Percentiles rank a stretch among this genome's conserved stretches.
Evolutionary conservation across 2,113 vertebrate genomes (phyloP).

Genomic region (Hypomesus transpacificus): DNA sequence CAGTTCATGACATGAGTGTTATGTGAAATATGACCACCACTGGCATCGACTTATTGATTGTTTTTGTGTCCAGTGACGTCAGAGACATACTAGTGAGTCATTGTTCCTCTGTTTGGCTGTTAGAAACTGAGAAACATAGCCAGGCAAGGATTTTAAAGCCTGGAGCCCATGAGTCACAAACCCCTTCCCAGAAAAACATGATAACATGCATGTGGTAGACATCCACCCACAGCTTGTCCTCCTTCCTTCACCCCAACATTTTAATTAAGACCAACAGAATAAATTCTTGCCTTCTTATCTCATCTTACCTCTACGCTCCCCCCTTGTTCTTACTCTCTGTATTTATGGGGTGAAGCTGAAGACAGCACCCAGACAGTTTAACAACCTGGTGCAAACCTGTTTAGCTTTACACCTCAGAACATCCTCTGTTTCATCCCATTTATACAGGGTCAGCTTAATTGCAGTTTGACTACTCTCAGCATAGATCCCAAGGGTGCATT

Average conservation of each 20-base stretch:
- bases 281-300: constrained; percentile 1
- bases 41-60: too few relatives aligned
- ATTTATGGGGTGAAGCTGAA: constrained; percentile 10
- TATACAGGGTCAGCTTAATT: constrained; percentile 2
- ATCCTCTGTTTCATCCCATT: constrained; percentile 22
- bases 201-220: constrained; percentile 59
- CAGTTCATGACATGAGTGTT: not conserved
- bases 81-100: constrained; percentile 56
- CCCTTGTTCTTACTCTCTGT: constrained; percentile 1
- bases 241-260: constrained; percentile 32
- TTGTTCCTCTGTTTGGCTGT: constrained; percentile 41
- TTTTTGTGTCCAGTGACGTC: constrained; percentile 18
- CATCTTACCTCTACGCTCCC: not conserved
- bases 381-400: constrained; percentile 55
- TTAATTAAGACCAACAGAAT: constrained; percentile 32
- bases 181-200: constrained; percentile 55
- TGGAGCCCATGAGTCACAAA: constrained; percentile 69
- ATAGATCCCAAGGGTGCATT: constrained; percentile 28
- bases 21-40: not conserved
- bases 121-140: constrained; percentile 47
- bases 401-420: constrained; percentile 38
- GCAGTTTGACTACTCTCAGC: constrained; percentile 12
- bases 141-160: constrained; percentile 58
- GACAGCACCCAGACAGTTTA: constrained; percentile 51
- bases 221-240: constrained; percentile 50